phyloP scores from a whole-genome alignment of 2,888 invertebrate species.

The Dasysyrphus albostriatus region DNA sequence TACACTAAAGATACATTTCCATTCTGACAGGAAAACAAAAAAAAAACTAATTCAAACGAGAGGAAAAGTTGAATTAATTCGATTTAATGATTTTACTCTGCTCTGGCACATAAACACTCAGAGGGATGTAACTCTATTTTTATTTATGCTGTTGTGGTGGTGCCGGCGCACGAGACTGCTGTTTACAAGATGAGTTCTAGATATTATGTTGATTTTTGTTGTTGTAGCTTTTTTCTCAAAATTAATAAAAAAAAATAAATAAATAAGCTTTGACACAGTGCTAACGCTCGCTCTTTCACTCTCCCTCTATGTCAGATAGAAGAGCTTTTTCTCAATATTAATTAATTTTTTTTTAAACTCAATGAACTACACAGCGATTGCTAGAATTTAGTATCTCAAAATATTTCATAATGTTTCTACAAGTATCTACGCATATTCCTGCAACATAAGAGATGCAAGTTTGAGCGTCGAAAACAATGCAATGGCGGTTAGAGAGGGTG shows the following conservation, averaged over 20 bases:
- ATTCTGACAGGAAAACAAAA: slow-evolving; percentile 56
- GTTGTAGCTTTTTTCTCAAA: slow-evolving; percentile 14
- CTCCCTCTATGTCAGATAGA: neutral
- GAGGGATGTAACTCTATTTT: slow-evolving; percentile 17
- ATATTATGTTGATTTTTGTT: slow-evolving; percentile 32
- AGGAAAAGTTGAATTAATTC: slow-evolving; percentile 71
- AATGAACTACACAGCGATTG: slow-evolving; percentile 14
- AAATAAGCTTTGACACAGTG: slow-evolving; percentile 51
- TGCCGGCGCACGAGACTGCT: slow-evolving; percentile 71
- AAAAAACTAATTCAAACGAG: slow-evolving; percentile 58
- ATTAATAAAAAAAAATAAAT: slow-evolving; percentile 27
- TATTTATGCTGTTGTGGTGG: slow-evolving; percentile 43
- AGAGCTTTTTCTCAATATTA: slow-evolving; percentile 30
- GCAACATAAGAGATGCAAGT: slow-evolving; percentile 1
- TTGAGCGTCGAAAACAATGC: slow-evolving; percentile 43
- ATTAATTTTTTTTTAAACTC: slow-evolving; percentile 38
- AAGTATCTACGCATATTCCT: slow-evolving; percentile 27
- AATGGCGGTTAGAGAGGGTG: slow-evolving; percentile 57
- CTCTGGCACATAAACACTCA: slow-evolving; percentile 62
- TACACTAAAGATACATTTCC: slow-evolving; percentile 64
- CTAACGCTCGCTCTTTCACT: slow-evolving; percentile 38
- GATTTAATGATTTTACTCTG: slow-evolving; percentile 64
- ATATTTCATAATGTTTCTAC: slow-evolving; percentile 45
- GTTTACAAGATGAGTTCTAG: slow-evolving; percentile 57
- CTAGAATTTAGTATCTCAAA: slow-evolving; percentile 20